Base-by-base conservation (phyloP, 2,888 invertebrate genomes). In the Ochropacha duplaris region DNA sequence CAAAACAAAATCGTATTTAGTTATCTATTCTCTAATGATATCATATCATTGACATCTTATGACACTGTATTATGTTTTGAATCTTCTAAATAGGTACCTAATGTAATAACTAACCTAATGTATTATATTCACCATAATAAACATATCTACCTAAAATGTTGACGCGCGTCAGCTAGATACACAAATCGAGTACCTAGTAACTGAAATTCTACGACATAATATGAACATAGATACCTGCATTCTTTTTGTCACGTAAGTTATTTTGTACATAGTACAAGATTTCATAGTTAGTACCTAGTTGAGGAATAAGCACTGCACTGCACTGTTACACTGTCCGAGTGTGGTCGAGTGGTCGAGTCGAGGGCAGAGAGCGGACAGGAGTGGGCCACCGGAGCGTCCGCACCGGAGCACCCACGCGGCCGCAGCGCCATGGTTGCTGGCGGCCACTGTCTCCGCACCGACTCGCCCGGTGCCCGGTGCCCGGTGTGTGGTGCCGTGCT, bases 181-280 rank as follows among this genome's bases (percentile, higher is more conserved):
- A n/a, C n/a, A n/a, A n/a, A n/a, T n/a, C n/a, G n/a, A n/a, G n/a
- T n/a, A n/a, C n/a, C n/a, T n/a, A n/a, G n/a, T n/a, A n/a, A n/a
- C n/a, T n/a, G n/a, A n/a, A n/a, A n/a, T n/a, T n/a, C n/a, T n/a
- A n/a, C n/a, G n/a, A n/a, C n/a, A n/a, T n/a, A n/a, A n/a, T n/a
- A n/a, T n/a, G n/a, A n/a, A n/a, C n/a, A n/a, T n/a, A n/a, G 61
- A 69, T 88, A 92, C 92, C 90, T 91, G 86, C 68, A 88, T 85
- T 68, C 84, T 90, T 68, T 81, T 84, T 62, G 90, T 73, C 72
- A 91, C 90, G 74, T 92, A 92, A 56, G 92, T 92, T 69, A 92
- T 92, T 84, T 90, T 92, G 78, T 88, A 92, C 90, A 90, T 91
- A 67, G 89, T 81, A 73, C 87, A 86, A 72, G 86, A 86, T 85